Evolutionary conservation across 1,140 invertebrate genomes (phyloP).

Genomic region (Tetramorium parvispinum): DNA sequence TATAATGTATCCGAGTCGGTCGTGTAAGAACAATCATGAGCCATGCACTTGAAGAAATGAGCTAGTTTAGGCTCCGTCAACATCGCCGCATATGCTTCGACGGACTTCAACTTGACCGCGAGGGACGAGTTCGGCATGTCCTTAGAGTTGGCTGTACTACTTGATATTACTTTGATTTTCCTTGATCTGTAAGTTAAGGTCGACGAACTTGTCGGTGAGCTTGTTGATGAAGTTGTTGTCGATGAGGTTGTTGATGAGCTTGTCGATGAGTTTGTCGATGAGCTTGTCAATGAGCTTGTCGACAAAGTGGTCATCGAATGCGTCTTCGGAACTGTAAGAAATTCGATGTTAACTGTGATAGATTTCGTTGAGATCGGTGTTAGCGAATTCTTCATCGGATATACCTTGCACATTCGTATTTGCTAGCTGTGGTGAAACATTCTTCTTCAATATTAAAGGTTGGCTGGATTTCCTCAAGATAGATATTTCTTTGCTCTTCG

Average conservation of each 20-base stretch:
- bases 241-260: background rate
- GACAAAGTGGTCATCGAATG: constrained; percentile 21
- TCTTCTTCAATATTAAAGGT: constrained; percentile 80
- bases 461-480: constrained; percentile 76
- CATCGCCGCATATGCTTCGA: constrained; percentile 79
- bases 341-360: background rate
- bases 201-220: background rate
- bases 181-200: constrained; percentile 66
- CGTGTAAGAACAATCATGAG: constrained; percentile 84
- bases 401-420: constrained; percentile 61
- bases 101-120: constrained; percentile 74
- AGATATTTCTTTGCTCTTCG: constrained; percentile 74
- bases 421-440: constrained; percentile 17
- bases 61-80: constrained; percentile 77
- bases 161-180: constrained; percentile 69
- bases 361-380: constrained; percentile 14
- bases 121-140: constrained; percentile 36
- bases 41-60: constrained; percentile 88
- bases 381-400: constrained; percentile 68
- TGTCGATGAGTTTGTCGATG: background rate
- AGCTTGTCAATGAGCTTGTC: background rate
- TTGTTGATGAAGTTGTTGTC: background rate
- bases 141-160: constrained; percentile 62
- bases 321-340: constrained; percentile 40
- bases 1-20: constrained; percentile 82